Evolutionary conservation across 1,140 invertebrate genomes (phyloP), one percentile per base, ranked within the genome.

Genomic region (Lepidurus couesii): DNA sequence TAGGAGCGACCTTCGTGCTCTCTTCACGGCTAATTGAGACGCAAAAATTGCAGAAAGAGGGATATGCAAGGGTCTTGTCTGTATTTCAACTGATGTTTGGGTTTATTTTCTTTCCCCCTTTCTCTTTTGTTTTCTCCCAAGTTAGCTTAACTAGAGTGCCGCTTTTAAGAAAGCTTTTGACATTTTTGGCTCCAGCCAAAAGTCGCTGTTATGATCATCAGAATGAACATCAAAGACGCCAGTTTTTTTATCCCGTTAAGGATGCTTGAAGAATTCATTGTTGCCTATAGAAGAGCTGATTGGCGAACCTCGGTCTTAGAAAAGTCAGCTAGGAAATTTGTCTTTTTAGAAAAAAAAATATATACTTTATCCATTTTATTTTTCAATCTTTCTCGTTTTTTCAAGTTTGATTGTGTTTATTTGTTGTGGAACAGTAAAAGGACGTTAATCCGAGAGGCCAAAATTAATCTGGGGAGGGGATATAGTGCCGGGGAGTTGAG

Each of bases 141-240:
- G n/a, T 65, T 65, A 65, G 53, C 53, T 65, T 65, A 65, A 65
- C 53, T 7, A 65, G 53, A 65, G 13, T 65, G 16, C 53, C 53
- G 53, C 21, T 7, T 65, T 21, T 65, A 65, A 65, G 53, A n/a
- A 65, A 65, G 53, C 53, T 65, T 65, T 65, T 65, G 53, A 34
- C 2, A 34, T 34, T 34, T 21, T 21, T 65, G 16, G 4, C 21
- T 65, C 4, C 53, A 65, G 53, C 53, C 53, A 21, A 65, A 65
- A 65, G 9, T 65, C n/a, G n/a, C 53, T 65, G 53, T 65, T 65
- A 65, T 65, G 16, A 65, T 65, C 53, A 65, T 65, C 53, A 65
- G 21, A 65, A 65, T 13, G 53, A n/a, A 65, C 53, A 65, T 65
- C 53, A 65, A 65, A 65, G 53, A 16, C 53, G 53, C n/a, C 13